phyloP scores from a whole-genome alignment of 2,888 invertebrate genomes.

The Pharmacophagus antenor region DNA sequence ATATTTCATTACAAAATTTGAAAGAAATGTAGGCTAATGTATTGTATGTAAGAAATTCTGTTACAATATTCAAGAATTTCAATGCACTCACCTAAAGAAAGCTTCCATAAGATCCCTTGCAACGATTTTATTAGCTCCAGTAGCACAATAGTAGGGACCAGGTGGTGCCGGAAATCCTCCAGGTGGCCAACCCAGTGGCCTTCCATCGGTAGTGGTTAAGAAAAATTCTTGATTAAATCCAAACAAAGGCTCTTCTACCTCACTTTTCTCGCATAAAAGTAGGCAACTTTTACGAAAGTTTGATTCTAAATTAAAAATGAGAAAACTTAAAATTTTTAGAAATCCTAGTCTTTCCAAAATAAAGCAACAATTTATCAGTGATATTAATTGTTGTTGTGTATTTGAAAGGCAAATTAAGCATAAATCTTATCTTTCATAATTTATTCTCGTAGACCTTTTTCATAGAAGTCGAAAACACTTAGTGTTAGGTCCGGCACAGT shows the following conservation, averaged over 20 bases:
- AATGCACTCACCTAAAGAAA: constrained; percentile 80
- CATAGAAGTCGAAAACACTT: no score
- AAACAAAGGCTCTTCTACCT: constrained; percentile 85
- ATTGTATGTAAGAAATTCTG: no score
- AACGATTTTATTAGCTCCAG: constrained; percentile 88
- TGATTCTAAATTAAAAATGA: constrained; percentile 43
- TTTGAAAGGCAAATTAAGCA: no score
- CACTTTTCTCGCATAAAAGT: constrained; percentile 77
- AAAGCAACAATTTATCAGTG: background rate
- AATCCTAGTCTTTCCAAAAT: background rate
- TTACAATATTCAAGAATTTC: no score
- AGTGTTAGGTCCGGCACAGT: no score
- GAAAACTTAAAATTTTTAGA: background rate
- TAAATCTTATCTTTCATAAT: no score
- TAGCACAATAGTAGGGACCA: constrained; percentile 92
- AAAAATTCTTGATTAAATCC: constrained; percentile 86
- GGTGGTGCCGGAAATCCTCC: constrained; percentile 85
- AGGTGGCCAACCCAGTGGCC: constrained; percentile 88
- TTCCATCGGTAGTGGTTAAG: constrained; percentile 65
- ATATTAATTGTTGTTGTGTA: no score
- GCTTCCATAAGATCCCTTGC: constrained; percentile 92
- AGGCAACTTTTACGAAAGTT: constrained; percentile 67
- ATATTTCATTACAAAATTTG: no score
- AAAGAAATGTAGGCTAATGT: no score
- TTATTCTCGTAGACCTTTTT: no score